Base-by-base conservation (phyloP, 2,888 invertebrate species). In the Drosophila greeni region DNA sequence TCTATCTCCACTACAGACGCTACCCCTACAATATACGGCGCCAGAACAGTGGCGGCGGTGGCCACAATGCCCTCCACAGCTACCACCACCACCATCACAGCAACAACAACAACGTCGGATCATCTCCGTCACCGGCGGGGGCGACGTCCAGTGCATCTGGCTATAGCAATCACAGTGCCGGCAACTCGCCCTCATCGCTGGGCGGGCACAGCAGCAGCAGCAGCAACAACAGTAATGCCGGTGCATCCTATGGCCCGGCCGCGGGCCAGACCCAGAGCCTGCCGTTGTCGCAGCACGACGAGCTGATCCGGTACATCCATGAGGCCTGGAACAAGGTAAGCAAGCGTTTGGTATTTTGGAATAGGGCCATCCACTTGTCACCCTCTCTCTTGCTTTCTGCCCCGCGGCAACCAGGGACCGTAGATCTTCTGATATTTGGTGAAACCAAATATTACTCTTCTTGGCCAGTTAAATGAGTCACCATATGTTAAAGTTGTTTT, bases 291-390 rank as follows among this genome's bases (percentile, higher is more conserved):
- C 89, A 89, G 69, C 94, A 95, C 77, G 94, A 94, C 85, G 95
- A 95, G 87, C 90, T 95, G 83, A 94, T 95, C 75, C 93, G 92
- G 85, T 95, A 94, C 85, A 94, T 95, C 74, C 93, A 92, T 86
- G 95, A 95, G 76, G 94, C 93, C 60, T 94, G 94, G 94, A 92
- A 91, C 87, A 92, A 92, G 90, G 93, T 93, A 70, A 84, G 82
- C 12, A 12, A n/a, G 8, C 12, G 26, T 16, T 3, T 18, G 16
- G n/a, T 14, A n/a, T 29, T 11, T 43, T n/a, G 7, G 18, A 23
- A 12, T n/a, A 43, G 37, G 23, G 29, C n/a, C 20, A n/a, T 18
- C 23, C 36, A 37, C 43, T 39, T 37, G 54, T 56, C 37, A 56
- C 29, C 16, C 11, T 31, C 29, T 54, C 29, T 39, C 37, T 54